phyloP scores from a whole-genome alignment of 2,113 vertebrate genomes.

The Terrapene triunguis region DNA sequence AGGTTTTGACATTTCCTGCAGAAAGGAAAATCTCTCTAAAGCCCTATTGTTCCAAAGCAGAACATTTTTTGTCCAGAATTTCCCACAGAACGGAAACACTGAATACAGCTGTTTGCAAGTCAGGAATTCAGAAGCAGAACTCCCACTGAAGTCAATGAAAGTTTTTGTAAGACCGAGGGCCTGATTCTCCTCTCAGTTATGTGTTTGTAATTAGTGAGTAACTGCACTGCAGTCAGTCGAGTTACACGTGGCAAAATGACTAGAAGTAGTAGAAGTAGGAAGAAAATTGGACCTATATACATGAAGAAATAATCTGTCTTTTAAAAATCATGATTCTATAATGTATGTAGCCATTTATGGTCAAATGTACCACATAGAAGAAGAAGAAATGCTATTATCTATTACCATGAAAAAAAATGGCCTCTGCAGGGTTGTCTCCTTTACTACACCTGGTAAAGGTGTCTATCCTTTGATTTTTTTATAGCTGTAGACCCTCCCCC shows the following conservation, averaged over 20 bases:
- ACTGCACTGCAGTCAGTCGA: not conserved
- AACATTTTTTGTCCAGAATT: too few species aligned
- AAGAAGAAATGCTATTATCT: not conserved
- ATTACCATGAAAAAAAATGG: not conserved
- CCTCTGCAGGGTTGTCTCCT: not conserved
- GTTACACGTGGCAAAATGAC: not conserved
- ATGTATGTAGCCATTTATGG: not conserved
- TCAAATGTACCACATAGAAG: not conserved
- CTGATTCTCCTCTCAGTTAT: not conserved
- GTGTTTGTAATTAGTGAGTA: not conserved
- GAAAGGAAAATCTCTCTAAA: too few species aligned
- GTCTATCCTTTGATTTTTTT: not conserved
- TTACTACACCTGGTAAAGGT: not conserved
- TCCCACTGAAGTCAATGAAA: not conserved
- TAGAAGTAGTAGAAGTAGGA: fast-evolving
- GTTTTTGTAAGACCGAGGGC: not conserved
- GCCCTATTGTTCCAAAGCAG: too few species aligned
- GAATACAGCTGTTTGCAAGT: too few species aligned
- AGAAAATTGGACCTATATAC: not conserved
- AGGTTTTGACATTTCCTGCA: not conserved
- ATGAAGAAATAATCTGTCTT: not conserved
- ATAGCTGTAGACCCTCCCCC: too few species aligned
- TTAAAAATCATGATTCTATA: not conserved
- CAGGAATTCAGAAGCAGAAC: not conserved
- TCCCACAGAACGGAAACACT: too few species aligned